Percentiles rank a stretch among this genome's conserved stretches.
Evolutionary conservation across 2,888 invertebrate species (phyloP).

Genomic region (Brenthis ino): DNA sequence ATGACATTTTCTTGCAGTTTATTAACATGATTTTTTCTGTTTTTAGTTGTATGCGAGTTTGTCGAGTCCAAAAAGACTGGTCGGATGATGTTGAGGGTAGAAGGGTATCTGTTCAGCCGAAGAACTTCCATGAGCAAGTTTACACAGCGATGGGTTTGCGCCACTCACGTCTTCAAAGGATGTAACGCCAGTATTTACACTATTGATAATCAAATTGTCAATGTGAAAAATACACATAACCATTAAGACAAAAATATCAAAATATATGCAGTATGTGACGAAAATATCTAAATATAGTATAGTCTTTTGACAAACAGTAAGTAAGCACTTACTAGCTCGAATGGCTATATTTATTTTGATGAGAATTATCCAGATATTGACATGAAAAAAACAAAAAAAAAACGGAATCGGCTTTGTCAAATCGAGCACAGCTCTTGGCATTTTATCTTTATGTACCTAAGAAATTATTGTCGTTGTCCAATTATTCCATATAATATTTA

Average conservation of each 20-base stretch:
- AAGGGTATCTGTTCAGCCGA: slow-evolving; percentile 43
- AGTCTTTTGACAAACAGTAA: not conserved
- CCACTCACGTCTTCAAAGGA: slow-evolving; percentile 46
- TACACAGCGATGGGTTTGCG: slow-evolving; percentile 51
- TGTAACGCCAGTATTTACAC: slow-evolving; percentile 45
- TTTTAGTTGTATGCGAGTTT: slow-evolving; percentile 45
- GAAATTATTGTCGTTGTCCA: too few species aligned
- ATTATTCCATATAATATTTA: too few species aligned
- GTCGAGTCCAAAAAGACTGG: slow-evolving; percentile 50
- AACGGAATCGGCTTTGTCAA: too few species aligned
- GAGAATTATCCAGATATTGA: too few species aligned
- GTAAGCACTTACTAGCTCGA: too few species aligned
- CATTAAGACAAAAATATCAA: slow-evolving; percentile 29
- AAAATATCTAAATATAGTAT: not conserved
- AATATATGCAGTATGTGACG: not conserved
- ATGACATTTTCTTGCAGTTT: not conserved
- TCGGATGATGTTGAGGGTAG: slow-evolving; percentile 46
- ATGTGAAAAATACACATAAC: slow-evolving; percentile 39
- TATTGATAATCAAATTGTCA: slow-evolving; percentile 35
- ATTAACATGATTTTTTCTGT: slow-evolving; percentile 19
- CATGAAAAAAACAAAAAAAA: too few species aligned
- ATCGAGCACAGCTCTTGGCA: too few species aligned
- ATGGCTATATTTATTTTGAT: too few species aligned
- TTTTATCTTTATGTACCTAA: too few species aligned
- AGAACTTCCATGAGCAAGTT: slow-evolving; percentile 32